These are phyloP conservation scores for Otus scops DNA, from an alignment of 2,797 vertebrate species.

Conservation along the genomic window DNA sequence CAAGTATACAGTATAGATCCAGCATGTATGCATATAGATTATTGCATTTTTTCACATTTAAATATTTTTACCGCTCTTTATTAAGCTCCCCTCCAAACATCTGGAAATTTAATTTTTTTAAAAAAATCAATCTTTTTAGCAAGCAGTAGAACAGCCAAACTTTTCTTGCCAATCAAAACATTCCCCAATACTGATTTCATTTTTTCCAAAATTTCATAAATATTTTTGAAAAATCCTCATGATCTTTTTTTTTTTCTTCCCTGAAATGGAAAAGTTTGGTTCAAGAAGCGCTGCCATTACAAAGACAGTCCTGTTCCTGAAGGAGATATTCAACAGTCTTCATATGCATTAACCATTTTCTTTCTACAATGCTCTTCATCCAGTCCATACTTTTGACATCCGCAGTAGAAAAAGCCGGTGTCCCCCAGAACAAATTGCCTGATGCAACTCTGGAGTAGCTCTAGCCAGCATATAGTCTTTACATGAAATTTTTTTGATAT, in stretches of 20 bases:
- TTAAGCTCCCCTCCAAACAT: background rate
- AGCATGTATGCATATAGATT: background rate
- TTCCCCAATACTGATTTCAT: background rate
- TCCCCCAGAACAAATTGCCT: background rate
- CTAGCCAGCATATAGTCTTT: background rate
- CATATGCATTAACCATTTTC: background rate
- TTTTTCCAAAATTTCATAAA: constrained; percentile 1
- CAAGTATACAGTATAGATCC: background rate
- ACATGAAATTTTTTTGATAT: background rate
- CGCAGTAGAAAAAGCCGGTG: background rate
- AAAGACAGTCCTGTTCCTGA: background rate
- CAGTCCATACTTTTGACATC: background rate
- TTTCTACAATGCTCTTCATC: background rate
- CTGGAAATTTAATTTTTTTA: background rate
- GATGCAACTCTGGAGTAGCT: background rate
- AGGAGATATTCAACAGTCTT: background rate
- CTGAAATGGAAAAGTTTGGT: background rate
- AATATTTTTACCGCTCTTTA: background rate
- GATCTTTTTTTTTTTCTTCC: background rate
- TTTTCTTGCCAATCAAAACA: background rate
- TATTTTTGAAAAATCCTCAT: background rate
- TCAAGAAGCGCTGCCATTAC: background rate
- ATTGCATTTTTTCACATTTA: background rate
- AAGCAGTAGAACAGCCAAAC: background rate
- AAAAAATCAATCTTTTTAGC: background rate